Evolutionary conservation across 1,140 invertebrate genomes (phyloP), one percentile per base, ranked within the genome.

Genomic region (Apis laboriosa): DNA sequence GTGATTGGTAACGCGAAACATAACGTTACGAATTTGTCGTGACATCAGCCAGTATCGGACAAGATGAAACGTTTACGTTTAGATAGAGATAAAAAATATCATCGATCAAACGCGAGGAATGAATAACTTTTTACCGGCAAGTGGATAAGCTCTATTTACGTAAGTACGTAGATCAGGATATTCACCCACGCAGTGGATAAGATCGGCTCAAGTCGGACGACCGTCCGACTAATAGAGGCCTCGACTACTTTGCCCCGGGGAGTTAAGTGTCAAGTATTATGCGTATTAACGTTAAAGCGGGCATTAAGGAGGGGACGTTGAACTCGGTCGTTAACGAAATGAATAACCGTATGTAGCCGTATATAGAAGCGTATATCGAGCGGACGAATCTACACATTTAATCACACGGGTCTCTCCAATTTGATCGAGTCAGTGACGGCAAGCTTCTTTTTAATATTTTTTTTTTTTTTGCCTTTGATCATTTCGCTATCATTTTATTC

Each of bases 161-260:
- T 82, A 43, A 43, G 34, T 43, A 43, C 34, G 34, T 43, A 34
- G 2, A 4, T 7, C 5, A 64, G 43, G 80, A 53, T 24, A 60
- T 60, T 11, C 17, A 67, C 73, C 19, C 63, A 34, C 21, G 64
- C 80, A 68, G 63, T 77, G 77, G 74, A 77, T 82, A 77, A 77
- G 56, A 64, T 82, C 73, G 80, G n/a, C 34, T 11, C 43, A 64
- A 70, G 64, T 68, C 74, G 66, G 49, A 24, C 80, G 55, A 19
- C 74, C 49, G 74, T 68, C 80, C n/a, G 80, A 70, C 80, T 82
- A 82, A 82, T 77, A 82, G 61, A 55, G 74, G 19, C 49, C 43
- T n/a, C 55, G 19, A 60, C 80, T 60, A 68, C 74, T 82, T 82
- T 19, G 56, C 74, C 12, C 15, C 43, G 28, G 7, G 49, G 66